These are phyloP conservation scores for Psittacula derbiana DNA, from an alignment of 2,797 vertebrate species.

Conservation along the genomic window DNA sequence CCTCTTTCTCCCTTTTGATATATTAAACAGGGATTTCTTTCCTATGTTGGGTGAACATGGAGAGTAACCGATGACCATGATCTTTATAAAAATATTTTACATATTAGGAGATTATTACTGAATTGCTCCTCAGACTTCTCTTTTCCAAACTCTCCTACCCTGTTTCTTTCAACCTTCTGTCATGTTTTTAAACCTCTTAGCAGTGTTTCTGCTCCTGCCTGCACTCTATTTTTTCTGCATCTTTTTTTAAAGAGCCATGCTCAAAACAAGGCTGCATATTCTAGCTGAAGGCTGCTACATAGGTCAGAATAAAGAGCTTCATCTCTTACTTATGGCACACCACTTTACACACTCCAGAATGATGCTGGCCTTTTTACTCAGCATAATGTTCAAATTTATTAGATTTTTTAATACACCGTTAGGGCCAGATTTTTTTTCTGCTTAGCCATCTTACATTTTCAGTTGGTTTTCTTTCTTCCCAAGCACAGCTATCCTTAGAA, in stretches of 20 bases:
- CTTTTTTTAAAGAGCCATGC: background rate
- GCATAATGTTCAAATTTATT: background rate
- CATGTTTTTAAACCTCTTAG: background rate
- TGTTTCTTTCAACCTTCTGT: background rate
- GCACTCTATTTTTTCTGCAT: background rate
- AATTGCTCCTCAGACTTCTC: background rate
- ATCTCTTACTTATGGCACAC: background rate
- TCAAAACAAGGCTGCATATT: background rate
- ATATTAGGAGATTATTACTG: background rate
- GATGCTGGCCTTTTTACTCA: background rate
- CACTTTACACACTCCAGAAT: background rate
- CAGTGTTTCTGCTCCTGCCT: background rate
- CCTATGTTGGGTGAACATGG: background rate
- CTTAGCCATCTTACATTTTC: background rate
- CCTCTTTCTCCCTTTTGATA: background rate
- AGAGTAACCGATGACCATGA: background rate
- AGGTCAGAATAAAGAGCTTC: background rate
- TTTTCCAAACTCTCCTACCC: background rate
- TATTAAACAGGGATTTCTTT: background rate
- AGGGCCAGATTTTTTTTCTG: background rate
- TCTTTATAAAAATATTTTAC: background rate
- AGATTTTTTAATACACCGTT: background rate
- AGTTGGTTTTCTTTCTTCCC: background rate
- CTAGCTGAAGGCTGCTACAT: background rate
- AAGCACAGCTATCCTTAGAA: background rate